Evolutionary conservation across 2,888 invertebrate species (phyloP).

Genomic region (Plagiodera versicolora): DNA sequence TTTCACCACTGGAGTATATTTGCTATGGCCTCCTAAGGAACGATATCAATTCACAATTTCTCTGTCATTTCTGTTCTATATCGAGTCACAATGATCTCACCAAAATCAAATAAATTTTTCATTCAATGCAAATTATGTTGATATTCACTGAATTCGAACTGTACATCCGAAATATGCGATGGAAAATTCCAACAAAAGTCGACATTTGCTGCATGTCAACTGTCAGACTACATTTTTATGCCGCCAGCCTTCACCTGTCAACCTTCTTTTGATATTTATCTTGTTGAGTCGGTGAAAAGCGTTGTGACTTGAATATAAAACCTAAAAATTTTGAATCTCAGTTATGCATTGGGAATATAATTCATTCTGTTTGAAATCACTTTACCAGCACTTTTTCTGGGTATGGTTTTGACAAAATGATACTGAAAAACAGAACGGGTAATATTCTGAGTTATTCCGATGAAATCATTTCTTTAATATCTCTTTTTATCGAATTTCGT

Average conservation of each 20-base stretch:
- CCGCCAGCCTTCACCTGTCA: too few relatives aligned
- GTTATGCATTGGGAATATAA: background rate
- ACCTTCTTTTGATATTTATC: too few relatives aligned
- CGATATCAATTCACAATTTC: constrained; percentile 1
- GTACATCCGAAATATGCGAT: too few relatives aligned
- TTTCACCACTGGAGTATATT: constrained; percentile 25
- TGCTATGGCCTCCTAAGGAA: constrained; percentile 20
- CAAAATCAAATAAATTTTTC: background rate
- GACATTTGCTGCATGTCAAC: too few relatives aligned
- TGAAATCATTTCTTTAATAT: background rate
- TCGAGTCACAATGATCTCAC: background rate
- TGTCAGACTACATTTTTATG: too few relatives aligned
- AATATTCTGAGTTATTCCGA: background rate
- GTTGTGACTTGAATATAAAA: background rate
- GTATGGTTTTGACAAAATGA: too few relatives aligned
- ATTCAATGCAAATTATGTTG: too few relatives aligned
- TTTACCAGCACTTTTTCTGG: too few relatives aligned
- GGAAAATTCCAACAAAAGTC: too few relatives aligned
- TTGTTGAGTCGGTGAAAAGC: too few relatives aligned
- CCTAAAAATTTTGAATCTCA: background rate
- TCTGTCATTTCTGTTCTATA: constrained; percentile 10
- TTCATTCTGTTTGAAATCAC: constrained; percentile 1
- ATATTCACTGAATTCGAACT: too few relatives aligned
- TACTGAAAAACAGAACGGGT: background rate
- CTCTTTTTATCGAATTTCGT: background rate